phyloP scores from a whole-genome alignment of 92 coral and sea anemone genomes.

The Anthopleura xanthogrammica region DNA sequence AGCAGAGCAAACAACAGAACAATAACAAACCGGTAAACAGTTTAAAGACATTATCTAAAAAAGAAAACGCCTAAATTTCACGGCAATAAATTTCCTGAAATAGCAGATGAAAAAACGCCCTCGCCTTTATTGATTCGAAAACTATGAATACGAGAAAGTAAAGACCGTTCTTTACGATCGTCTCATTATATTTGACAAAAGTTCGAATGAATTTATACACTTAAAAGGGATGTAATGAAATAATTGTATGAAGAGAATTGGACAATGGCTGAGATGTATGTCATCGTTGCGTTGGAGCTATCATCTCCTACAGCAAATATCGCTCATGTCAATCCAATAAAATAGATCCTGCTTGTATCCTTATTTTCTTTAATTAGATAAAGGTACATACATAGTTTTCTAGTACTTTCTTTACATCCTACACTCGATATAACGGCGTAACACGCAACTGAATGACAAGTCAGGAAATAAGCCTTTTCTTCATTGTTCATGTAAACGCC shows the following conservation, averaged over 20 bases:
- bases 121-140: background rate
- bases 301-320: no score
- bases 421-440: background rate
- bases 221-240: no score
- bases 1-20: background rate
- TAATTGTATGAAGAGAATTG: no score
- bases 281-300: no score
- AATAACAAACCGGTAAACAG: background rate
- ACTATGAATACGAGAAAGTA: background rate
- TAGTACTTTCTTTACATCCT: background rate
- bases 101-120: background rate
- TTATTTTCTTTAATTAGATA: background rate
- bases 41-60: no score
- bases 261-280: no score
- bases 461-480: background rate
- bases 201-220: background rate
- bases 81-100: background rate
- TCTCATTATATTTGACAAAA: background rate
- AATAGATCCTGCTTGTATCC: background rate
- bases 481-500: background rate
- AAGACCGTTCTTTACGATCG: background rate
- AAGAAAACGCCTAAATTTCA: no score
- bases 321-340: no score
- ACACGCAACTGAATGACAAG: background rate
- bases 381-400: no score